phyloP scores from a whole-genome alignment of 2,888 invertebrate genomes.

The Euproctis similis region DNA sequence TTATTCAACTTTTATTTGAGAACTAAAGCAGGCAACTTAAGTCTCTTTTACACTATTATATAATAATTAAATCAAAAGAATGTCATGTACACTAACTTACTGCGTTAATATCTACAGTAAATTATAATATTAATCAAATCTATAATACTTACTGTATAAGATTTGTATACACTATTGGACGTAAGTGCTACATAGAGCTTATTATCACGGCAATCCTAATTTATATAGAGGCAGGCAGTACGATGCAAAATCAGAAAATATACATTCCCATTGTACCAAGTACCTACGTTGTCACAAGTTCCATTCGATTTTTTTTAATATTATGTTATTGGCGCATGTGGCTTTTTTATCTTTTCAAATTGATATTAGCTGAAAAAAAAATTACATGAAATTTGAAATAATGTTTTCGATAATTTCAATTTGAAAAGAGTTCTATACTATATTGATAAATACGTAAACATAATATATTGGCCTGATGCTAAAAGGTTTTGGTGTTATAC shows the following conservation, averaged over 20 bases:
- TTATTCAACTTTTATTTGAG: slow-evolving; percentile 50
- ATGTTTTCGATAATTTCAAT: slow-evolving; percentile 39
- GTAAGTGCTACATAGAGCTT: slow-evolving; percentile 25
- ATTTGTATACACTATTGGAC: slow-evolving; percentile 43
- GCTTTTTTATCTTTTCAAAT: slow-evolving; percentile 29
- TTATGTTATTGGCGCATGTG: slow-evolving; percentile 2
- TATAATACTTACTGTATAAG: slow-evolving; percentile 44
- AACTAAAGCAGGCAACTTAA: slow-evolving; percentile 52
- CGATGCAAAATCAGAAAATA: slow-evolving; percentile 20
- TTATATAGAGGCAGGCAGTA: slow-evolving; percentile 28
- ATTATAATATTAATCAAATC: slow-evolving; percentile 30
- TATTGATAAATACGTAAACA: no score
- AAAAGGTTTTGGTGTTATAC: background rate
- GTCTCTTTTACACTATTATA: slow-evolving; percentile 39
- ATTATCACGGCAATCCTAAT: slow-evolving; percentile 27
- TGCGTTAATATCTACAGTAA: slow-evolving; percentile 26
- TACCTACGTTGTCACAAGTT: slow-evolving; percentile 1
- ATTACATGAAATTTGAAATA: slow-evolving; percentile 10
- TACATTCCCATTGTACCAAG: background rate
- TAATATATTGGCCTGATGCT: no score
- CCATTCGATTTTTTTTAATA: slow-evolving; percentile 13
- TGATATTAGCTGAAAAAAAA: slow-evolving; percentile 35
- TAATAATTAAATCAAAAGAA: slow-evolving; percentile 21
- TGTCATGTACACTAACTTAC: slow-evolving; percentile 36
- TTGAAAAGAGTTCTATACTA: slow-evolving; percentile 28